These are phyloP conservation scores for Phataginus tricuspis DNA, from an alignment of 2,797 vertebrate species.

Conservation along the genomic window DNA sequence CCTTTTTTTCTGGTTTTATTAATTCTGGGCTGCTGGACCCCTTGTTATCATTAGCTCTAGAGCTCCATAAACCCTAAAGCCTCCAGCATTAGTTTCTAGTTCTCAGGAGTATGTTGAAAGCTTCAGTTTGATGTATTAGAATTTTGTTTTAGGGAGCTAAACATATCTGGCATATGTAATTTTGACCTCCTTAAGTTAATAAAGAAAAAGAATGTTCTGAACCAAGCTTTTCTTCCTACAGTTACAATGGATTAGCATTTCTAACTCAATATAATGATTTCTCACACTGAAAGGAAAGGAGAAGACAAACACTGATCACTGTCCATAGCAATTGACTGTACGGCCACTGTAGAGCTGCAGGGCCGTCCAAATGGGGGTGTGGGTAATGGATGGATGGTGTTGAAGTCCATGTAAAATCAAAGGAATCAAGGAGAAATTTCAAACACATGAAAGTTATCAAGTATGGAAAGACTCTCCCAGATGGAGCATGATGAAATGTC, in stretches of 20 bases:
- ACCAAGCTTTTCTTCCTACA: constrained; percentile 35
- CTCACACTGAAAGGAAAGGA: constrained; percentile 21
- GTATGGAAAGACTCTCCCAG: not conserved
- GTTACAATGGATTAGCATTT: not conserved
- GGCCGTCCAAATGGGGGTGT: not conserved
- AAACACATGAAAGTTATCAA: not conserved
- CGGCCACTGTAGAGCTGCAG: not conserved
- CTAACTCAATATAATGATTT: not conserved
- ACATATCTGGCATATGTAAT: constrained; percentile 58
- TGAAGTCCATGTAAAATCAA: not conserved
- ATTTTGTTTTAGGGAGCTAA: constrained; percentile 40
- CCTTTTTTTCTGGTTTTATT: not conserved
- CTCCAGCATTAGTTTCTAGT: not conserved
- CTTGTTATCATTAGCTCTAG: constrained; percentile 41
- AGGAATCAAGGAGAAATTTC: not conserved
- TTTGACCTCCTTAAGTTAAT: constrained; percentile 60
- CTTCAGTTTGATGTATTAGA: constrained; percentile 63
- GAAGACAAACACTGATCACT: not conserved
- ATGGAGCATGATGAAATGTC: not conserved
- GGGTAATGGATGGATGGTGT: not conserved
- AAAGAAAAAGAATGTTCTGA: not conserved
- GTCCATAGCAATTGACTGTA: not conserved
- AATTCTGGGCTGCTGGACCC: not conserved
- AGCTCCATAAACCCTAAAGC: constrained; percentile 36
- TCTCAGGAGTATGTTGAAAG: constrained; percentile 52